Percentiles rank a stretch among this genome's conserved stretches.
phyloP scores from a whole-genome alignment of 2,888 invertebrate genomes.

The Cephonodes hylas region DNA sequence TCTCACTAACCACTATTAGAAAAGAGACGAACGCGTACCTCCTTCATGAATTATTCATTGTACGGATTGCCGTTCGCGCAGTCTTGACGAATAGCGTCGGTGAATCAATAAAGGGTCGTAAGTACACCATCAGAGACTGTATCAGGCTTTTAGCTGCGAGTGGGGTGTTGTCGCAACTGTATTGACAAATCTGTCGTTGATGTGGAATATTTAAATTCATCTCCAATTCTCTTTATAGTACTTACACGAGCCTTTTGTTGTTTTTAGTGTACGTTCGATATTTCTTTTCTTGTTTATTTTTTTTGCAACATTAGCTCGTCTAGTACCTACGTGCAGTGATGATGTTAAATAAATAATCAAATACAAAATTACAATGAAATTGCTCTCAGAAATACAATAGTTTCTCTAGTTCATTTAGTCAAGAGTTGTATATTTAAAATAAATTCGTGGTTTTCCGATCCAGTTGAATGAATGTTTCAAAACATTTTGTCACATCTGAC shows the following conservation, averaged over 20 bases:
- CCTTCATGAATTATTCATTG: constrained; percentile 53
- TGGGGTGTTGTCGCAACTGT: constrained; percentile 26
- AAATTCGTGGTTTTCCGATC: background rate
- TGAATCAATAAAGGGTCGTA: constrained; percentile 52
- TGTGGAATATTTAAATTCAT: background rate
- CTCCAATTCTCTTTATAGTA: background rate
- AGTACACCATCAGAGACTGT: constrained; percentile 40
- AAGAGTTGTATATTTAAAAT: too few relatives aligned
- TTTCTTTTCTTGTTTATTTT: too few relatives aligned
- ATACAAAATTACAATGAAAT: too few relatives aligned
- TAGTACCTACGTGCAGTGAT: too few relatives aligned
- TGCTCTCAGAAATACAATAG: too few relatives aligned
- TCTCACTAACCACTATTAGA: constrained; percentile 55
- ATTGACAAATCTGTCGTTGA: background rate
- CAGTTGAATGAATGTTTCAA: constrained; percentile 14
- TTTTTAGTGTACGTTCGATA: too few relatives aligned
- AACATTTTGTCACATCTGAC: constrained; percentile 23
- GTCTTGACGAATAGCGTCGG: constrained; percentile 48
- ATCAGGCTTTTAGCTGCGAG: constrained; percentile 36
- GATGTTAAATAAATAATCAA: too few relatives aligned
- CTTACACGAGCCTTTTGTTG: background rate
- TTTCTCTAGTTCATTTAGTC: too few relatives aligned
- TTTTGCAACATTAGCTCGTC: too few relatives aligned
- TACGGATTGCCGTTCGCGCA: constrained; percentile 45
- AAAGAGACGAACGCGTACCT: constrained; percentile 36